Evolutionary conservation across 2,888 invertebrate genomes (phyloP), one percentile per base, ranked within the genome.

Genomic region (Ormia ochracea): DNA sequence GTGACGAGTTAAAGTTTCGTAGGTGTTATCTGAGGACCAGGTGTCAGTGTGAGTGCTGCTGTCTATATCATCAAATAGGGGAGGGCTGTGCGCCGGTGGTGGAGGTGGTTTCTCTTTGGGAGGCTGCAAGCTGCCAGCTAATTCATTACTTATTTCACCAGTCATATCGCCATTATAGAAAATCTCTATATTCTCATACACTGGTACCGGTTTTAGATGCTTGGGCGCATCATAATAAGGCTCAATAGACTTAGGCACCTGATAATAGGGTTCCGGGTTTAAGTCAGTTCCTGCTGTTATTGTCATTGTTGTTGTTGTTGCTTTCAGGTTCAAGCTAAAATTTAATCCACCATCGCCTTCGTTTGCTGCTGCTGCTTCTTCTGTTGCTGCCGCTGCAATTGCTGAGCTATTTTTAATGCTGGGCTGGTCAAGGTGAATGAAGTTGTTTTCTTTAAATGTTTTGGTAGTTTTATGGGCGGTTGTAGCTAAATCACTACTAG

Each of bases 31-130:
- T 79, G 88, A 85, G 12, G 85, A 82, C 87, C 88, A 87, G 50
- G 85, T 86, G 38, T 86, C 86, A 7, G 83, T 83, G 50, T 83
- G 82, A 50, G 69, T 61, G 38, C 73, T 72, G 38, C 77, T 73
- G 6, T 80, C 82, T 1, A 72, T 59, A 63, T 80, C 82, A 61
- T 82, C 81, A 14, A 82, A 81, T 0, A 82, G 75, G 0, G 84
- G 82, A 5, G 84, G 84, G 72, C 92, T 90, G 9, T 87, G 87
- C 0, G 81, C 91, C 0, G 95, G 95, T 2, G 95, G 95, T 10
- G 96, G 96, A 1, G 96, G 96, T 28, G 96, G 96, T 85, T 96
- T 96, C 86, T 95, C 95, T 85, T 93, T 95, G n/a, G 95, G 95
- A 12, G 96, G 96, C 85, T 95, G 94, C 85, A 93, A 78, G 38